These are phyloP conservation scores for Phoxinus dragarum DNA, from an alignment of 2,797 vertebrate genomes.

Conservation along the genomic window DNA sequence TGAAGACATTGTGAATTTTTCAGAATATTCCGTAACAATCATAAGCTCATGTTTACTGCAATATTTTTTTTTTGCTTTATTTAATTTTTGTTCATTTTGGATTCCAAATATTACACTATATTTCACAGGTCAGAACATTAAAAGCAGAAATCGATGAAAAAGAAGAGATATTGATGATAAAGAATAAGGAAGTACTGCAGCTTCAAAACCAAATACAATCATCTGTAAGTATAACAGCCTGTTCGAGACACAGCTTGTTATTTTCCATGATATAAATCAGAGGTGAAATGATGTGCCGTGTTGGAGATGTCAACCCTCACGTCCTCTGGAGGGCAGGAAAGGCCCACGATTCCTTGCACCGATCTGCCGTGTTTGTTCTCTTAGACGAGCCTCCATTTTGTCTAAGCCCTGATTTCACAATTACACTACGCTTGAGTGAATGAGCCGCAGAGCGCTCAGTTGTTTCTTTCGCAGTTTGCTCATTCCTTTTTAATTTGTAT, in stretches of 20 bases:
- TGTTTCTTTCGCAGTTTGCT: conserved; percentile 36
- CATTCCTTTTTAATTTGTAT: conserved; percentile 39
- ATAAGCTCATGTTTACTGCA: background rate
- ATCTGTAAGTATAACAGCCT: conserved; percentile 68
- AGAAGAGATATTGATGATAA: conserved; percentile 55
- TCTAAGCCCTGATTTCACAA: conserved; percentile 48
- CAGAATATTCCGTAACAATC: background rate
- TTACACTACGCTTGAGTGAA: conserved; percentile 44
- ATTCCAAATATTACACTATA: background rate
- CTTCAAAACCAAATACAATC: conserved; percentile 64
- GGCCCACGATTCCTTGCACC: conserved; percentile 55
- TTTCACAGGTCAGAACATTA: conserved; percentile 66
- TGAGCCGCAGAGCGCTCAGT: conserved; percentile 24
- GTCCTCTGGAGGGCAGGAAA: conserved; percentile 67
- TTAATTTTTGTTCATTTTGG: background rate
- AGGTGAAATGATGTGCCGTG: conserved; percentile 20
- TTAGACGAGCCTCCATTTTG: conserved; percentile 56
- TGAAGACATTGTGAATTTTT: background rate
- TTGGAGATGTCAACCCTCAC: conserved; percentile 40
- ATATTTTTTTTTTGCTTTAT: background rate
- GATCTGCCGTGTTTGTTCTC: conserved; percentile 39
- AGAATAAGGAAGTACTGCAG: conserved; percentile 57
- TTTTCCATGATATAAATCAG: conserved; percentile 14
- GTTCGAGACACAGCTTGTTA: background rate
- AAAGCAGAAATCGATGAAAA: conserved; percentile 66